Evolutionary conservation across 2,797 vertebrate species (phyloP).

Genomic region (Gymnoscopelus microlampas): DNA sequence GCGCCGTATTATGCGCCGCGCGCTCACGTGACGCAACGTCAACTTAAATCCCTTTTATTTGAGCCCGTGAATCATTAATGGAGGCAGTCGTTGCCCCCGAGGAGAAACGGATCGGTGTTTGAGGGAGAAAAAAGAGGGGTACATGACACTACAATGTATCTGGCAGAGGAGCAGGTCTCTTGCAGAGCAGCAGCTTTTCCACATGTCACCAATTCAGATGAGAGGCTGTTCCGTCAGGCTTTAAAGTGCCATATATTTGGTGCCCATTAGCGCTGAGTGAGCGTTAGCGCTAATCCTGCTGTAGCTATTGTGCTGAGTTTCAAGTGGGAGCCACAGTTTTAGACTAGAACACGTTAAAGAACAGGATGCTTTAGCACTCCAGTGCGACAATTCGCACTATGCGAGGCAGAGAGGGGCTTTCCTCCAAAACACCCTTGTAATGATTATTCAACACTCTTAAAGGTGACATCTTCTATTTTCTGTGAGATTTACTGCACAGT

Average conservation of each 20-base stretch:
- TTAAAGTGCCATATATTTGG: constrained; percentile 71
- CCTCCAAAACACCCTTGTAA: constrained; percentile 64
- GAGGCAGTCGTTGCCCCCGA: constrained; percentile 84
- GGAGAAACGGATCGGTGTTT: constrained; percentile 75
- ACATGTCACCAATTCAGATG: constrained; percentile 69
- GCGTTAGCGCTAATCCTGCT: constrained; percentile 49
- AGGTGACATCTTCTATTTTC: constrained; percentile 48
- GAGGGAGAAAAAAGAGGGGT: constrained; percentile 65
- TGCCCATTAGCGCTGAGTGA: constrained; percentile 65
- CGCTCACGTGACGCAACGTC: constrained; percentile 97
- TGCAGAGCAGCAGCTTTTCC: constrained; percentile 70
- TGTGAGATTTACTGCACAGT: constrained; percentile 48
- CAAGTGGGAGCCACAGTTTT: constrained; percentile 44
- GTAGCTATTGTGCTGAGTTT: constrained; percentile 36
- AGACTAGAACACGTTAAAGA: constrained; percentile 33
- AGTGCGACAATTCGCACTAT: constrained; percentile 57
- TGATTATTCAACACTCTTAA: constrained; percentile 67
- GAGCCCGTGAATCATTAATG: constrained; percentile 94
- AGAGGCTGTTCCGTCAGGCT: constrained; percentile 67
- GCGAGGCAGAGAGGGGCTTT: constrained; percentile 47
- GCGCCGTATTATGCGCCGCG: constrained; percentile 88
- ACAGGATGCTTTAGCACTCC: constrained; percentile 44
- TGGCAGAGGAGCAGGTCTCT: constrained; percentile 71
- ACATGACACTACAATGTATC: constrained; percentile 74
- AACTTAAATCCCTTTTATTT: constrained; percentile 98